phyloP scores from a whole-genome alignment of 2,888 invertebrate genomes.

The Athrips mouffetella region DNA sequence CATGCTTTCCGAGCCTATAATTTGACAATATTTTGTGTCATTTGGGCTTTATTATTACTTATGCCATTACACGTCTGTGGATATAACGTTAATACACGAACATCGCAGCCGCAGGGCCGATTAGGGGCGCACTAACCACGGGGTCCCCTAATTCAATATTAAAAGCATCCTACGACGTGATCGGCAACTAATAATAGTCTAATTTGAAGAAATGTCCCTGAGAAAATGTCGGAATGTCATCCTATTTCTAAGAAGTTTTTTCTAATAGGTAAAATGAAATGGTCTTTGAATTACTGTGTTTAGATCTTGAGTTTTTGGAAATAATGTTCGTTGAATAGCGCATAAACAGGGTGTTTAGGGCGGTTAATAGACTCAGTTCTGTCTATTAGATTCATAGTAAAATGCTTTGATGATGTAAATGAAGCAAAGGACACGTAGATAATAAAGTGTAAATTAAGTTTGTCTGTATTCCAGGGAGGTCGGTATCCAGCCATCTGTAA shows the following conservation, averaged over 20 bases:
- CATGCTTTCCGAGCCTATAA: constrained; percentile 76
- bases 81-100: constrained; percentile 72
- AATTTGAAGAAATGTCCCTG: constrained; percentile 76
- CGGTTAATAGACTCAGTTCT: not conserved
- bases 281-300: constrained; percentile 58
- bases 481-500: constrained; percentile 44
- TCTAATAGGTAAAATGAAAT: constrained; percentile 51
- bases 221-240: constrained; percentile 76
- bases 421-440: constrained; percentile 16
- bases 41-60: constrained; percentile 78
- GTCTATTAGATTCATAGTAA: constrained; percentile 2
- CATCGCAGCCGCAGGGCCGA: constrained; percentile 60
- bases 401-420: constrained; percentile 4
- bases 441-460: constrained; percentile 48
- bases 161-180: constrained; percentile 76
- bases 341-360: constrained; percentile 30
- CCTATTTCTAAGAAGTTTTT: constrained; percentile 56
- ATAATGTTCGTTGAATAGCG: constrained; percentile 41
- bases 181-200: constrained; percentile 76
- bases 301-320: constrained; percentile 41
- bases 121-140: constrained; percentile 74
- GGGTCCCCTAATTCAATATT: constrained; percentile 77
- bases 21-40: constrained; percentile 79
- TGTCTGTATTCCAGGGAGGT: constrained; percentile 40
- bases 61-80: constrained; percentile 71